phyloP scores from a whole-genome alignment of 64 coral and sea anemone species.

The Acropora tenuis region DNA sequence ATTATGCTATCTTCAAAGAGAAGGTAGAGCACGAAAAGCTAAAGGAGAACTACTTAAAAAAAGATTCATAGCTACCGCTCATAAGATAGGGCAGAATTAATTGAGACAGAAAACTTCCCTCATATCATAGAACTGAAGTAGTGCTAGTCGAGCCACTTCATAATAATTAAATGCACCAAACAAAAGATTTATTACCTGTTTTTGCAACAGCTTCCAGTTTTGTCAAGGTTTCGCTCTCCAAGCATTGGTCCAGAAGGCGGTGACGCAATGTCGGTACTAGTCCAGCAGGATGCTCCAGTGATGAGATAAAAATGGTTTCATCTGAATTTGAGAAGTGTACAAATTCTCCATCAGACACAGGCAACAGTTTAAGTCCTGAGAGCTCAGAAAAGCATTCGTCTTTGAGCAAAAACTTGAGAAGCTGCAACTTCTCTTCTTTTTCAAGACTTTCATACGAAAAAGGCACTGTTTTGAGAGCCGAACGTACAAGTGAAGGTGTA shows the following conservation, averaged over 20 bases:
- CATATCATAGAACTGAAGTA: no score
- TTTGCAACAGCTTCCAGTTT: slow-evolving; percentile 24
- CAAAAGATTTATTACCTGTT: slow-evolving; percentile 39
- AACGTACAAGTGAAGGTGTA: slow-evolving; percentile 27
- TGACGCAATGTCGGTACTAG: slow-evolving; percentile 50
- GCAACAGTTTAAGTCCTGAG: slow-evolving; percentile 55
- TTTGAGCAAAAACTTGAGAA: slow-evolving; percentile 55
- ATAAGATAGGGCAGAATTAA: no score
- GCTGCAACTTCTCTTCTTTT: slow-evolving; percentile 50
- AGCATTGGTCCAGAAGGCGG: slow-evolving; percentile 37
- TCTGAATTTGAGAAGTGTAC: background rate
- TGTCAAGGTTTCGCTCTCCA: background rate
- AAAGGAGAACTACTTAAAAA: no score
- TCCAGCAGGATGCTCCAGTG: slow-evolving; percentile 44
- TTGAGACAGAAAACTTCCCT: no score
- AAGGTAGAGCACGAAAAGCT: no score
- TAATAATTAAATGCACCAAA: background rate
- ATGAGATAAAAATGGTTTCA: slow-evolving; percentile 48
- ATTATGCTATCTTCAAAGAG: no score
- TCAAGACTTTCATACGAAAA: background rate
- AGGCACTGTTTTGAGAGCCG: slow-evolving; percentile 10
- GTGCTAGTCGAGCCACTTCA: no score
- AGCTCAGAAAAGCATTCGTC: slow-evolving; percentile 56
- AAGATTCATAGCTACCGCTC: no score
- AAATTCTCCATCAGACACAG: slow-evolving; percentile 48